Evolutionary conservation across 2,797 vertebrate species (phyloP).

Genomic region (Linurgus olivaceus): DNA sequence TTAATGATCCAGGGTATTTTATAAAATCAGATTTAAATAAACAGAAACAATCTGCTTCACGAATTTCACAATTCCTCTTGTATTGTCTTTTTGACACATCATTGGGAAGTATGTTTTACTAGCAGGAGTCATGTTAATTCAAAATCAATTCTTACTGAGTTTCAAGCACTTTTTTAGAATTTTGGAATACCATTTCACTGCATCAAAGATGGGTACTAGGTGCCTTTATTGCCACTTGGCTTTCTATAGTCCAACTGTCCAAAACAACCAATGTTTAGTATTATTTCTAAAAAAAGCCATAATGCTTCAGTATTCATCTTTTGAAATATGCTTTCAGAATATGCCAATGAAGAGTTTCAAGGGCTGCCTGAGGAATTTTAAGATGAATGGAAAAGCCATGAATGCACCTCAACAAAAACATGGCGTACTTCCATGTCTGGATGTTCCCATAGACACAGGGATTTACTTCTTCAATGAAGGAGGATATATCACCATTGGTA

Average conservation of each 20-base stretch:
- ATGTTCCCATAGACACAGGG: constrained; percentile 80
- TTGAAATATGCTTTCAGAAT: constrained; percentile 71
- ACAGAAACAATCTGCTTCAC: not conserved
- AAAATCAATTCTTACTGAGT: not conserved
- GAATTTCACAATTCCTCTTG: not conserved
- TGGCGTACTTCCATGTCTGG: constrained; percentile 84
- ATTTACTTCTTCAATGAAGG: constrained; percentile 88
- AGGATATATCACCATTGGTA: constrained; percentile 84
- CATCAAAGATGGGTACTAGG: not conserved
- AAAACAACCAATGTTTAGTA: not conserved
- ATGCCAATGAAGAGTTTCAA: constrained; percentile 85
- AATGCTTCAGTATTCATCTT: not conserved
- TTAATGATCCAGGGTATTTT: not conserved
- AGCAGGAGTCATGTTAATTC: not conserved
- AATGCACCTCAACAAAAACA: constrained; percentile 72
- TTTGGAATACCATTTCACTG: not conserved
- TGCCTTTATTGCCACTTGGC: not conserved
- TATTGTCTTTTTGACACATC: not conserved
- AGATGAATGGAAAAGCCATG: constrained; percentile 80
- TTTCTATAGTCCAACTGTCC: not conserved
- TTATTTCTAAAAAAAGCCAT: not conserved
- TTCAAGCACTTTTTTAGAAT: not conserved
- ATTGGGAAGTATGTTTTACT: not conserved
- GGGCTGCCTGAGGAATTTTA: constrained; percentile 89
- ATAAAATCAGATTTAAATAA: not conserved